Evolutionary conservation across 2,888 invertebrate genomes (phyloP), one percentile per base, ranked within the genome.

Genomic region (Plagiodera versicolora): DNA sequence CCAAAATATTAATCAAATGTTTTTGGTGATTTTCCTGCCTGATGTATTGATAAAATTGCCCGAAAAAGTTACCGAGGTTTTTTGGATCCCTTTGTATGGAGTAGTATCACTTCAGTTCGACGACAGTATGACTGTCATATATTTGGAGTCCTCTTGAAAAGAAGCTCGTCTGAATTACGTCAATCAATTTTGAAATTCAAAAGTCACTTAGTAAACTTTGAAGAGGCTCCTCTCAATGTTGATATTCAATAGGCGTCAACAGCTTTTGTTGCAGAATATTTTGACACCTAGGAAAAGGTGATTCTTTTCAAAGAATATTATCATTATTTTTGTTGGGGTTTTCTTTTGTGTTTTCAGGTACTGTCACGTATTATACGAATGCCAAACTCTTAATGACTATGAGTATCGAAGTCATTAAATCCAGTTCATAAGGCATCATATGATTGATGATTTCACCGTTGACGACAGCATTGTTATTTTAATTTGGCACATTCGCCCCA

Each of bases 161-260:
- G 62, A 64, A 60, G 46, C 56, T 54, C 57, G 18, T 70, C 63
- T 67, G 63, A 68, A 64, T 69, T 65, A 63, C 66, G 68, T 65
- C 66, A 64, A 64, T 70, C 67, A 70, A 70, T 69, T 66, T 60
- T 63, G 66, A 70, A 69, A 62, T 64, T 62, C 61, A 63, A 70
- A 70, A 72, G 70, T 72, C 72, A 70, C 67, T 70, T 70, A 63
- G 69, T 67, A 65, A 66, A 64, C 65, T 66, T 58, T 66, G 57
- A 61, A 67, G 67, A 63, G 61, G 24, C 60, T 54, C 59, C 60
- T 54, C 59, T 65, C 63, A 59, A 50, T 60, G 62, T 62, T 58
- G 45, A 50, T 58, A 32, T 30, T 65, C 66, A 68, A 67, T 68
- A 67, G 65, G 64, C 66, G 67, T 67, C 70, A 67, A 65, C 63